Conservation (phyloP, 2,113 vertebrate species). For the Platanista minor region DNA sequence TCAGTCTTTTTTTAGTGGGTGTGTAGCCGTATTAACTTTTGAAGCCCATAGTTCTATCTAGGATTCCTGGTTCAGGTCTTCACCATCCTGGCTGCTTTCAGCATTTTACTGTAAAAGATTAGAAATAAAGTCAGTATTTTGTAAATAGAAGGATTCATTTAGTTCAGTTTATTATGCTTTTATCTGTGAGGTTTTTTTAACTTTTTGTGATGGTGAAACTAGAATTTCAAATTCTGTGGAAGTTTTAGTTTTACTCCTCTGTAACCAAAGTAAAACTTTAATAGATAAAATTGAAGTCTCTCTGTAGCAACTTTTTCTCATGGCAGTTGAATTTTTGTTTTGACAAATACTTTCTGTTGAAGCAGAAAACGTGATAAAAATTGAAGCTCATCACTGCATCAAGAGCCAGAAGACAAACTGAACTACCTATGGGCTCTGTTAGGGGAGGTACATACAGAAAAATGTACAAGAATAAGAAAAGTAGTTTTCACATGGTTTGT, state of each 20-base stretch:
- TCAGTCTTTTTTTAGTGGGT: background rate
- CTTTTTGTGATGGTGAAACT: slow-evolving; percentile 24
- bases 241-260: background rate
- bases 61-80: background rate
- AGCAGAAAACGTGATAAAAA: slow-evolving; percentile 22
- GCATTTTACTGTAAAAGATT: slow-evolving; percentile 2
- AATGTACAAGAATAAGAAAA: background rate
- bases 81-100: background rate
- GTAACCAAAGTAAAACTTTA: slow-evolving; percentile 22
- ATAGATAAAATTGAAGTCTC: background rate
- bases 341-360: background rate
- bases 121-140: slow-evolving; percentile 9
- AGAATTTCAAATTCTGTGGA: slow-evolving; percentile 4
- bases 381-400: background rate
- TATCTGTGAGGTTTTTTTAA: background rate
- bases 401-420: background rate
- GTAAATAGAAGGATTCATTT: background rate
- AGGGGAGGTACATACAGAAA: background rate
- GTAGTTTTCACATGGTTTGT: background rate
- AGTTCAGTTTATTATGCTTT: background rate
- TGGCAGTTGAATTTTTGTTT: slow-evolving; percentile 27
- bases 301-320: background rate
- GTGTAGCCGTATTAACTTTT: background rate
- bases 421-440: background rate
- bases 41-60: background rate